Conservation (phyloP, 2,888 invertebrate genomes). For the Anarsia innoxiella region DNA sequence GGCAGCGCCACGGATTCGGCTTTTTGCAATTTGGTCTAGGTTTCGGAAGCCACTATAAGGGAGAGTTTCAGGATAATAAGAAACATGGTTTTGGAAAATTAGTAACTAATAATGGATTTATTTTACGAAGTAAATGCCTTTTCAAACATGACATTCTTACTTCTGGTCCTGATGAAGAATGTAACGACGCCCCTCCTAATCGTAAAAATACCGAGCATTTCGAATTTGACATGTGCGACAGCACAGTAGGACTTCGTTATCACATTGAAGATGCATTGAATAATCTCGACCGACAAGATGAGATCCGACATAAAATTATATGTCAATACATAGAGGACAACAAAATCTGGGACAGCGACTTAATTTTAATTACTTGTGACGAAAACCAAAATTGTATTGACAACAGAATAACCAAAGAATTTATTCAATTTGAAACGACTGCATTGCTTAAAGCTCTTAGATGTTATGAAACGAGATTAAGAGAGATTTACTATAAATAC, state of each 20-base stretch:
- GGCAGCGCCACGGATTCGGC: slow-evolving; percentile 70
- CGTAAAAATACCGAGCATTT: background rate
- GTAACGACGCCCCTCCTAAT: background rate
- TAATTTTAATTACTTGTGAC: background rate
- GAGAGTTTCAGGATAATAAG: slow-evolving; percentile 69
- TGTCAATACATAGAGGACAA: slow-evolving; percentile 47
- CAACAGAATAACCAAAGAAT: slow-evolving; percentile 19
- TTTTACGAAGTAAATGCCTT: slow-evolving; percentile 59
- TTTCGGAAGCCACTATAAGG: slow-evolving; percentile 72
- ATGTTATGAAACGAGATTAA: slow-evolving; percentile 61
- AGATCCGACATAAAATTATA: slow-evolving; percentile 38
- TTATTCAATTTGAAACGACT: slow-evolving; percentile 55
- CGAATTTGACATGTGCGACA: slow-evolving; percentile 42
- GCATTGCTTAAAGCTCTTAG: slow-evolving; percentile 60
- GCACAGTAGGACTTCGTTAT: slow-evolving; percentile 55
- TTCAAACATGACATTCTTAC: slow-evolving; percentile 64
- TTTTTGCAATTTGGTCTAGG: slow-evolving; percentile 63
- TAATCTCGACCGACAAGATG: slow-evolving; percentile 44
- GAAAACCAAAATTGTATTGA: slow-evolving; percentile 20
- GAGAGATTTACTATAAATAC: slow-evolving; percentile 68
- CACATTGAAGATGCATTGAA: slow-evolving; percentile 55
- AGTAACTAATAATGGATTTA: slow-evolving; percentile 72
- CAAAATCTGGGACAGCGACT: slow-evolving; percentile 16
- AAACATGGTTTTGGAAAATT: slow-evolving; percentile 74
- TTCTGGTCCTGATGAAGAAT: background rate